phyloP scores from a whole-genome alignment of 2,113 vertebrate genomes.

The Sarotherodon lohbergeri region DNA sequence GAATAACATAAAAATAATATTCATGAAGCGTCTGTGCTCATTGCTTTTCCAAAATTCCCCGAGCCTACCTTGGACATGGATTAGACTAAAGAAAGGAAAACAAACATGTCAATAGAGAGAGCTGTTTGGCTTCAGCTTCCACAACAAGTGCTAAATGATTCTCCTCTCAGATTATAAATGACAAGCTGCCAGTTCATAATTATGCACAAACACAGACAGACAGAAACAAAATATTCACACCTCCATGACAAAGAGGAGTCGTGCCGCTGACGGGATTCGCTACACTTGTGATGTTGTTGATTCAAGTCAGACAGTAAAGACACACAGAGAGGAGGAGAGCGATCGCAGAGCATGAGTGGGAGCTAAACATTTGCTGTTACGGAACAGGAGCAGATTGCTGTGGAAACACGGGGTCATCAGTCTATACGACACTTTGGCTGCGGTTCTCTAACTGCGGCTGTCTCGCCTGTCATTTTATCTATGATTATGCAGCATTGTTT shows the following conservation, averaged over 20 bases:
- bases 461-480: background rate
- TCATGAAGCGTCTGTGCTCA: background rate
- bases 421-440: background rate
- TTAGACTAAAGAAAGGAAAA: background rate
- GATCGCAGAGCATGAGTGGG: background rate
- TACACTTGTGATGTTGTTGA: slow-evolving; percentile 26
- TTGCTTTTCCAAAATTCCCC: background rate
- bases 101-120: background rate
- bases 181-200: slow-evolving; percentile 13
- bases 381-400: slow-evolving; percentile 15
- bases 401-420: background rate
- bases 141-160: slow-evolving; percentile 18
- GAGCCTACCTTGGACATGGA: background rate
- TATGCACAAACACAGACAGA: slow-evolving; percentile 15
- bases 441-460: background rate
- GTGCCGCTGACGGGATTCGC: background rate
- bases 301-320: slow-evolving; percentile 11
- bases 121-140: background rate
- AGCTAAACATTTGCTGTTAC: slow-evolving; percentile 1
- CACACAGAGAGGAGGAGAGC: background rate
- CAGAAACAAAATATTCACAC: background rate
- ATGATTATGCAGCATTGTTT: background rate
- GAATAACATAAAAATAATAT: background rate
- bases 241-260: slow-evolving; percentile 6
- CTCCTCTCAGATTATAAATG: slow-evolving; percentile 21